Base-by-base conservation (phyloP, 2,888 invertebrate genomes). In the Cylindroiulus punctatus region DNA sequence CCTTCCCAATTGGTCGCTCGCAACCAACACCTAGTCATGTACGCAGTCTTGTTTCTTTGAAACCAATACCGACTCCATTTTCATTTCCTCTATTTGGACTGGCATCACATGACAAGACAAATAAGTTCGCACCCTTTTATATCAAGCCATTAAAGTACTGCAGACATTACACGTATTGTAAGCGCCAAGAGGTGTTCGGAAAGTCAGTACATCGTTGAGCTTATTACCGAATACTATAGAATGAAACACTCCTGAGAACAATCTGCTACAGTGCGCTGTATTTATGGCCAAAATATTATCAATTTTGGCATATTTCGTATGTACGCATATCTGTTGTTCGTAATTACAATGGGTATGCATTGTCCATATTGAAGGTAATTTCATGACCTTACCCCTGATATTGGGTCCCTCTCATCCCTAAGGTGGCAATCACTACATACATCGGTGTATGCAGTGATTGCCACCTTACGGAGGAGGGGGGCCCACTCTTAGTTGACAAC, bases 71-170 rank as follows among this genome's bases (percentile, higher is more conserved):
- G 30, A 30, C 76, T 76, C 76, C 76, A 76, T 76, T 76, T 76
- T 76, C 76, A 76, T 76, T 76, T 76, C 76, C 76, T 76, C 26
- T 76, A 76, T 76, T 76, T 76, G 76, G 26, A 76, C 76, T 76
- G 76, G 76, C 30, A 3, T 76, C 76, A 76, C 76, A 76, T 76
- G 76, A 76, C 76, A 76, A 76, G 76, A 76, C 76, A 76, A 76
- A 76, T 76, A 76, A 76, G 76, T 76, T 76, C 76, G 76, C 76
- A 76, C 76, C 76, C 76, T 76, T 76, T 76, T 30, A 76, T 76
- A 30, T 76, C 30, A 76, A 76, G 76, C 14, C 76, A 26, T 76
- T 76, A 76, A 76, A 30, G 76, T 30, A 57, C 57, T 22, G 22
- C 7, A 22, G 22, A 57, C 57, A 5, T 57, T 7, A 7, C 7